Evolutionary conservation across 1,140 invertebrate genomes (phyloP), one percentile per base, ranked within the genome.

Genomic region (Hesperophylax magnus): DNA sequence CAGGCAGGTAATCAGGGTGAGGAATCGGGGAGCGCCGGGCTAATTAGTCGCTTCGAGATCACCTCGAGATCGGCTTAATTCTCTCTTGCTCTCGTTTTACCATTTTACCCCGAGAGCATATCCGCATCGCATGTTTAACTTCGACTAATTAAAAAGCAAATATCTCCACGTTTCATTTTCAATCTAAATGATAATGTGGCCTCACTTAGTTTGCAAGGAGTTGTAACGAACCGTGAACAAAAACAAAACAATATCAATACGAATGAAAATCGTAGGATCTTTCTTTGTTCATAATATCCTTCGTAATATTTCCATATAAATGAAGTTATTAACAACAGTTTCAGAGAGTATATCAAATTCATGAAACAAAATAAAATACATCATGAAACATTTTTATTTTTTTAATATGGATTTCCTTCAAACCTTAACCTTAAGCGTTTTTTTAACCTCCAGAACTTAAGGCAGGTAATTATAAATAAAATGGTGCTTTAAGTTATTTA

Each of bases 131-230:
- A 39, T 18, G 24, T 39, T 22, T 22, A 18, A 34, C 65, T 39
- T 69, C 31, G 65, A 22, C 31, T 69, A 69, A 69, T 69, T 69
- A 69, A 69, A 69, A 47, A 31, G 20, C 15, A 69, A 69, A 69
- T 61, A 69, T 34, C 39, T 18, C 8, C 24, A 52, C 6, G 27
- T 69, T 61, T 69, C n/a, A 39, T 69, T 69, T 69, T 47, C 65
- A 39, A 31, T 39, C 27, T 39, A 15, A 69, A 69, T 69, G 65
- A 39, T 47, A 47, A 47, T 69, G 24, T 8, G 58, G 58, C 58
- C 58, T 61, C 58, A 60, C 18, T 60, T 60, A 24, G 18, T 61
- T 61, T 24, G 58, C 18, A 61, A 61, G 24, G 58, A 22, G 11
- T 61, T 22, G 18, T 24, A 61, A 61, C 24, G 58, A 61, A 61